These are phyloP conservation scores for Artibeus lituratus DNA, from an alignment of 2,797 vertebrate genomes.

Conservation along the genomic window DNA sequence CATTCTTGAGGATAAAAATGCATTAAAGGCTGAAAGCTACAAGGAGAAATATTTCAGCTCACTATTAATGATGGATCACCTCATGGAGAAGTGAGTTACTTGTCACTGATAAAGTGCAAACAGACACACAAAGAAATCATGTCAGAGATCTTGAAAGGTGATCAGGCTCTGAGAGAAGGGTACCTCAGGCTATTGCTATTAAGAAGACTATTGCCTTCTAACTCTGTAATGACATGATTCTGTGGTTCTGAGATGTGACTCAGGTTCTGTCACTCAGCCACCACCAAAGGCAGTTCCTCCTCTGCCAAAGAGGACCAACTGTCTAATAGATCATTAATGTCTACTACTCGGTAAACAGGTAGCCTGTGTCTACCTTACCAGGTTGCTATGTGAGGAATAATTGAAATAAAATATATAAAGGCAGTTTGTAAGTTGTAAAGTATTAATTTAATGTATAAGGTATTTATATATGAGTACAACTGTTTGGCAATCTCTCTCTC, in stretches of 20 bases:
- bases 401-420: neutral
- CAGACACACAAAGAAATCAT: neutral
- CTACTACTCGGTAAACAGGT: neutral
- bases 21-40: neutral
- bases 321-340: neutral
- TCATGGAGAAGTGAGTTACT: neutral
- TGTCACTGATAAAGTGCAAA: neutral
- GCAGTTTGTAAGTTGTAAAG: neutral
- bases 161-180: neutral
- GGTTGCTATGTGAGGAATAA: neutral
- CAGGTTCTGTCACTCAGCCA: neutral
- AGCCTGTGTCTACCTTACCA: neutral
- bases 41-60: neutral
- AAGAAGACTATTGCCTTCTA: neutral
- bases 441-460: neutral
- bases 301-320: neutral
- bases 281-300: neutral
- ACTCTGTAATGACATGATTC: neutral
- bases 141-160: neutral
- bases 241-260: neutral
- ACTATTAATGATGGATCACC: neutral
- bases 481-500: neutral
- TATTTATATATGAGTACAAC: neutral
- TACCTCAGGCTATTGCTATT: neutral
- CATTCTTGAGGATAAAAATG: neutral